Base-by-base conservation (phyloP, 2,797 vertebrate species). In the Molothrus aeneus region DNA sequence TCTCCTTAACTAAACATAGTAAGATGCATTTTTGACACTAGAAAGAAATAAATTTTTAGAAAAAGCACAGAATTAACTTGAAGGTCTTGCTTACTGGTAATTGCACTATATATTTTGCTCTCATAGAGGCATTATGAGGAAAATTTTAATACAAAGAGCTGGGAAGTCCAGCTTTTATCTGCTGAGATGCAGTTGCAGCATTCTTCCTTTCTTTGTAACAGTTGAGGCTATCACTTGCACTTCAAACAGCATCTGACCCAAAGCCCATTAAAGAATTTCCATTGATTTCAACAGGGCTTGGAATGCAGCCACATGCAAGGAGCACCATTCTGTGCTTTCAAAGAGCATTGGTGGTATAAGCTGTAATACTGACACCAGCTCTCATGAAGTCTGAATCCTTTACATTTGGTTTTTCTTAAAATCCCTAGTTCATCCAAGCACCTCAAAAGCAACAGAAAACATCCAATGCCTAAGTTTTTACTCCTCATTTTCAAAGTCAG, bases 231-330 rank as follows among this genome's bases (percentile, higher is more conserved):
- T 90, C 82, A 17, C 68, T 93, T 89, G 61, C 77, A 82, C 51
- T 80, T 94, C 77, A 91, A 92, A 94, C 64, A 88, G 80, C 82
- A 93, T 92, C 91, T 82, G 80, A 90, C 70, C 86, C 88, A 92
- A 94, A 92, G 81, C 54, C 84, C 91, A 90, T 90, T 86, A 92
- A 88, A 86, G 69, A 95, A 95, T 92, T 96, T 92, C 93, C 90
- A 96, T 74, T 81, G 73, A 94, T 88, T 96, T 84, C 73, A 91
- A 64, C 28, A 84, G 26, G 34, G 48, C 56, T 91, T 93, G 91
- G 70, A 92, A n/a, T 7, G 40, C 48, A 93, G 90, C 82, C 91
- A 91, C 32, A 40, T 7, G 29, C 13, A 92, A 32, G 43, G 34
- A 70, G 42, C 64, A 61, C 17, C 34, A 38, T 48, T 86, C 81